These are phyloP conservation scores for Homalodisca vitripennis DNA, from an alignment of 1,140 invertebrate species.

Conservation along the genomic window DNA sequence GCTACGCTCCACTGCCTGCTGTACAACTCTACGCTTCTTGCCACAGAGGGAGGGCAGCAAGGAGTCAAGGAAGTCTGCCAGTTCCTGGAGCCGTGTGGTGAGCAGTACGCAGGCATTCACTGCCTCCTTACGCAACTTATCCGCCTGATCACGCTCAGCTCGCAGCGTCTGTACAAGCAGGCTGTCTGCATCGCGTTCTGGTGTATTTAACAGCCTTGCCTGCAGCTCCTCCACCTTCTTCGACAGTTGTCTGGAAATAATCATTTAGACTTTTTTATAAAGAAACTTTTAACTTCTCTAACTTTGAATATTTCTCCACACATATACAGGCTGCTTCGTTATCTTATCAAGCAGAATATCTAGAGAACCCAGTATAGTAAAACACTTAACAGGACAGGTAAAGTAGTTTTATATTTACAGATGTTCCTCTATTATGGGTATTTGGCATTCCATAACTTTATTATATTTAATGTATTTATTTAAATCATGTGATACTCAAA, in stretches of 20 bases:
- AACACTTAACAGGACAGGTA: too few species aligned
- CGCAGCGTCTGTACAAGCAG: constrained; percentile 37
- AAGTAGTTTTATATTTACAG: too few species aligned
- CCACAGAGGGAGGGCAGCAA: constrained; percentile 53
- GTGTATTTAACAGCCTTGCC: constrained; percentile 44
- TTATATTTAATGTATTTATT: too few species aligned
- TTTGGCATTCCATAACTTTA: too few species aligned
- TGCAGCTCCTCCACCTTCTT: constrained; percentile 43
- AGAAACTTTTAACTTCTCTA: too few species aligned
- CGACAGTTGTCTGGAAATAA: constrained; percentile 21
- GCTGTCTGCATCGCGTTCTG: constrained; percentile 37
- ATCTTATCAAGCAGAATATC: too few species aligned
- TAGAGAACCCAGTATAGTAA: too few species aligned
- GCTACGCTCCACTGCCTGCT: constrained; percentile 56
- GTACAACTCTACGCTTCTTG: constrained; percentile 52
- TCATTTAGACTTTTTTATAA: too few species aligned
- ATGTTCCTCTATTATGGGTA: too few species aligned
- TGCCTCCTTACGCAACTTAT: constrained; percentile 58
- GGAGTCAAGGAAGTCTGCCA: constrained; percentile 69
- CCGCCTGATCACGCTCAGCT: constrained; percentile 48
- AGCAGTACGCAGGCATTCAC: constrained; percentile 62
- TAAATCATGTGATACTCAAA: too few species aligned
- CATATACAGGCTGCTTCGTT: too few species aligned
- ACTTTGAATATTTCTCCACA: too few species aligned
- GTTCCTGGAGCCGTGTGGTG: constrained; percentile 63